Base-by-base conservation (phyloP, 1,140 invertebrate species). In the Cylas formicarius region DNA sequence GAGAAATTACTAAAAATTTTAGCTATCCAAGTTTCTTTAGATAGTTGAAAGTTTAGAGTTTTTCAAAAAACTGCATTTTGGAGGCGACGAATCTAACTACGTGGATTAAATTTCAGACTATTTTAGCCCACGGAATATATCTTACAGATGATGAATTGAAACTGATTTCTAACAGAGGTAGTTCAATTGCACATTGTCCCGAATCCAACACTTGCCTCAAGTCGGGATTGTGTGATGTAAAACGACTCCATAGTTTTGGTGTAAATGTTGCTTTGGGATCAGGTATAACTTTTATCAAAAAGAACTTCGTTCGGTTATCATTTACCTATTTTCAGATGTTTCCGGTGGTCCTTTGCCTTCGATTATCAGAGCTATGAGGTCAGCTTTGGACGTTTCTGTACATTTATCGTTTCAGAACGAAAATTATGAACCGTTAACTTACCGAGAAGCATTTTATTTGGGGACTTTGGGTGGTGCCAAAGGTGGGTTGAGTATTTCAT, bases 381-480 rank as follows among this genome's bases (percentile, higher is more conserved):
- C 77, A 4, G 71, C 83, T 4, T 72, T 93, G 50, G 74, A 81
- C 55, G 76, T 81, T 4, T 90, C 89, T 0, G 80, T 76, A 48
- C 74, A 81, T 58, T 50, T 86, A 4, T 68, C 68, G 50, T 63
- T 79, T 48, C 45, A 62, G 44, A 48, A 67, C 56, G 41, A 68
- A 21, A 48, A 63, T 31, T 75, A 79, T 54, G 52, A 66, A 32
- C 67, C 78, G 4, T 53, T 94, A 2, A 74, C 74, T 45, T 88
- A 82, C 63, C 76, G 76, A 46, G 84, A 92, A 56, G 86, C 77
- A 0, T 84, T 94, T 58, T 81, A 82, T 63, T 67, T 93, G 35
- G 88, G 88, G 13, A 94, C 90, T 6, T 62, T 90, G 23, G 90
- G 88, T 18, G 86, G 90, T 8, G 87, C 88, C 48, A 73, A 77